These are phyloP conservation scores for Lycopodina hypogea DNA, from an alignment of 37 sponge, comb jelly and placozoan species.

Conservation along the genomic window DNA sequence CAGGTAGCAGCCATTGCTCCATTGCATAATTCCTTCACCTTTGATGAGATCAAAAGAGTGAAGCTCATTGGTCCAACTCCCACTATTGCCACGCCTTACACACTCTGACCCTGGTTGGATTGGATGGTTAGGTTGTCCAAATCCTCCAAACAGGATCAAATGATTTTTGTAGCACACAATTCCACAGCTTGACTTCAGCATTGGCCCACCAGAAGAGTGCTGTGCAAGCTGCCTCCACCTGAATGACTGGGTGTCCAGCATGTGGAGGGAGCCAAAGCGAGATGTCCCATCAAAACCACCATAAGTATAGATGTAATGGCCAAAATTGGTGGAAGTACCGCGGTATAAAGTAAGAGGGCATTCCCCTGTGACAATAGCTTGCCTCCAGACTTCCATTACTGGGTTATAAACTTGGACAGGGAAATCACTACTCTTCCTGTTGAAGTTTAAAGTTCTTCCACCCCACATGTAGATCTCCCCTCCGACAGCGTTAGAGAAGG, in stretches of 20 bases:
- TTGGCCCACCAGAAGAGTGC: neutral
- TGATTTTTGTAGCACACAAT: neutral
- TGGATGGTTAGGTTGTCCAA: neutral
- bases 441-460: too few relatives aligned
- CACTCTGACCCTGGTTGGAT: slow-evolving; percentile 12
- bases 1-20: too few relatives aligned
- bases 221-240: neutral
- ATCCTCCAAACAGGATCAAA: slow-evolving; percentile 12
- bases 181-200: slow-evolving; percentile 4
- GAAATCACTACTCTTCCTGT: too few relatives aligned
- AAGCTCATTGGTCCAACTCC: slow-evolving; percentile 26
- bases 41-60: slow-evolving; percentile 8
- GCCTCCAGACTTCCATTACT: neutral
- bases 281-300: slow-evolving; percentile 7
- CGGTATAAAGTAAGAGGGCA: neutral
- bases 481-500: too few relatives aligned
- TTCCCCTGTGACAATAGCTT: neutral
- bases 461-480: too few relatives aligned
- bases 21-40: neutral
- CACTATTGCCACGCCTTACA: neutral
- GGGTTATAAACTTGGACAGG: too few relatives aligned
- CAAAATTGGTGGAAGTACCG: neutral
- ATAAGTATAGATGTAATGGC: neutral
- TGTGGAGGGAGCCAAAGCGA: neutral
- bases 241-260: neutral